phyloP scores from a whole-genome alignment of 1,140 invertebrate species.

The Luehdorfia chinensis region DNA sequence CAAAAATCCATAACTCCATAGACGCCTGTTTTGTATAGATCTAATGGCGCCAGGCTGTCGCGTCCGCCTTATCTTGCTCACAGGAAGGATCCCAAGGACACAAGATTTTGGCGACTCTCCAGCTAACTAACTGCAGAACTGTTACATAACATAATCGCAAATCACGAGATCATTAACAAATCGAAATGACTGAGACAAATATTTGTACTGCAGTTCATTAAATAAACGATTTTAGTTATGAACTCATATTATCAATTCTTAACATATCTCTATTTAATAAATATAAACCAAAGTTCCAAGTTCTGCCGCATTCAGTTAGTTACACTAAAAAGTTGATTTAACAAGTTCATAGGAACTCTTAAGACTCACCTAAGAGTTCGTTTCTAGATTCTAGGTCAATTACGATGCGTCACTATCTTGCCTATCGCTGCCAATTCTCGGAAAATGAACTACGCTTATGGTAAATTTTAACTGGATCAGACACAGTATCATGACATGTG shows the following conservation, averaged over 20 bases:
- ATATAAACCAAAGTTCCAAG: too few species aligned
- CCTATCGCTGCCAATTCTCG: conserved; percentile 15
- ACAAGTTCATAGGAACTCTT: conserved; percentile 12
- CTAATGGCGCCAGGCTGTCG: conserved; percentile 32
- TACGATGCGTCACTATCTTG: conserved; percentile 7
- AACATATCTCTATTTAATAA: too few species aligned
- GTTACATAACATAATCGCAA: conserved; percentile 31
- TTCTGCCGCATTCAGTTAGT: too few species aligned
- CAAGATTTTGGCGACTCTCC: conserved; percentile 36
- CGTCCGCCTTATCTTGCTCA: conserved; percentile 25
- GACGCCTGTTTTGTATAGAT: conserved; percentile 11
- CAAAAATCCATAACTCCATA: conserved; percentile 20
- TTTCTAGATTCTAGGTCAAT: conserved; percentile 9
- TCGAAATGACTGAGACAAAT: conserved; percentile 5
- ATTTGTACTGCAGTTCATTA: neutral
- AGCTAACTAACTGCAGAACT: conserved; percentile 35
- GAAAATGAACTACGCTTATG: conserved; percentile 6
- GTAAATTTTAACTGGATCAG: conserved; percentile 13
- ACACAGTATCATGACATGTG: too few species aligned
- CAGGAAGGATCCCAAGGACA: conserved; percentile 46
- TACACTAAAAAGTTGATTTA: neutral
- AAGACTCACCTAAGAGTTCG: too few species aligned
- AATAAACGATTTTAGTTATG: neutral
- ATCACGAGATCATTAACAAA: conserved; percentile 26
- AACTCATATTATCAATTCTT: neutral